Base-by-base conservation (phyloP, 2,888 invertebrate species). In the Leptopilina syphax region DNA sequence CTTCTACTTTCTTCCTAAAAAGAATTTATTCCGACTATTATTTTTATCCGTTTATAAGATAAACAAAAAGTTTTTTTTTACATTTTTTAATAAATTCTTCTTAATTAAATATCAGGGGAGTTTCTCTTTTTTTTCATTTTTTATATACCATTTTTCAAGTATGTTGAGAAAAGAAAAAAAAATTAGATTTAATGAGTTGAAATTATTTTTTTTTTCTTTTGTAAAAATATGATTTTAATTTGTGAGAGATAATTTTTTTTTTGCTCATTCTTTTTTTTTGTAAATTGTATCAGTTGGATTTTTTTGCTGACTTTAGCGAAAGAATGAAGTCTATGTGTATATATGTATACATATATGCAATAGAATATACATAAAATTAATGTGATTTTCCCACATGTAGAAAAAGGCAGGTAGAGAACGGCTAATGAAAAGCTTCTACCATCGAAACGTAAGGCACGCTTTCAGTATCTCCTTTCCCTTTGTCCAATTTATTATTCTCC, bases 401-500 rank as follows among this genome's bases (percentile, higher is more conserved):
- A 54, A 34, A 73, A 73, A 73, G 73, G 7, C 34, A 73, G 47
- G n/a, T n/a, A 80, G 50, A 50, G 79, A 76, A 80, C 78, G 76
- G 83, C 81, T 84, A 84, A 84, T 83, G 84, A 84, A 84, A 84
- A 84, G 83, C 84, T 82, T 81, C 78, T 73, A 80, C 84, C 84
- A 83, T 83, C 83, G 83, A 84, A 83, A 84, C 84, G 81, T 84
- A 84, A 84, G 84, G 81, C 79, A 84, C 77, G 81, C 81, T 82
- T 82, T 18, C 57, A 77, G 68, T 63, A 65, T 78, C 82, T 80
- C 80, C 77, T 83, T 83, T 86, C 83, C 87, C 86, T 88, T 88
- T 88, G 87, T 88, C 85, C 86, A 88, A 88, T 88, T 88, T 87
- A 86, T 87, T 86, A 86, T 86, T 84, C 81, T 83, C 85, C 85